Conservation (phyloP, 2,797 vertebrate species). For the Chaetodon trifasciatus region DNA sequence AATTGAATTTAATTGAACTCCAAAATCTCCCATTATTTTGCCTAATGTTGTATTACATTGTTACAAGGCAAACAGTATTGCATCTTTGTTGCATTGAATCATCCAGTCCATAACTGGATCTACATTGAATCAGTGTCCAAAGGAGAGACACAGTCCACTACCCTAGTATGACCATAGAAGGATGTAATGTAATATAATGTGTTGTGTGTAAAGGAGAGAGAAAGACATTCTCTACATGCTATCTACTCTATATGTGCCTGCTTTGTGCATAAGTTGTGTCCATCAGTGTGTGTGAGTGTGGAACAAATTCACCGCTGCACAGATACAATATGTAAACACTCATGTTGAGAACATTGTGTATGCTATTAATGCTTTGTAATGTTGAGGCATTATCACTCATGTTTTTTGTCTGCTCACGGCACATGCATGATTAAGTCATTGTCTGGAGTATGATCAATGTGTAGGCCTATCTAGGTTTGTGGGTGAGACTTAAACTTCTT, state of each 20-base stretch:
- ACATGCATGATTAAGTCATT: slow-evolving; percentile 4
- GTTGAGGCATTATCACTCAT: slow-evolving; percentile 14
- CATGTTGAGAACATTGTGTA: neutral
- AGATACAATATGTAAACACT: slow-evolving; percentile 13
- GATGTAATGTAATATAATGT: neutral
- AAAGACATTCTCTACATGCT: slow-evolving; percentile 6
- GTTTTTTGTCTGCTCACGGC: slow-evolving; percentile 2
- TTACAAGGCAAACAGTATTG: neutral
- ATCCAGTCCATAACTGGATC: neutral
- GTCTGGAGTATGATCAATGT: neutral
- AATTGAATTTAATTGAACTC: neutral
- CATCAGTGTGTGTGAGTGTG: neutral
- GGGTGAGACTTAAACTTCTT: neutral
- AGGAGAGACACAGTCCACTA: neutral
- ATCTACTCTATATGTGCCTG: neutral
- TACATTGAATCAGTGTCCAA: slow-evolving; percentile 12
- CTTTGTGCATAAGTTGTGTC: neutral
- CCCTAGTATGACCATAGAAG: neutral
- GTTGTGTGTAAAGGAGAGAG: neutral
- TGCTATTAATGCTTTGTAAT: slow-evolving; percentile 18
- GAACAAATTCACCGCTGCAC: slow-evolving; percentile 10
- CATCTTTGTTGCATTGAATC: neutral
- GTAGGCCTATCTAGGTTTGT: neutral
- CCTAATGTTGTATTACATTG: slow-evolving; percentile 16
- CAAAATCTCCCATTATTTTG: neutral